Conservation (phyloP, 2,888 invertebrate genomes). For the Drepanosiphum platanoidis region DNA sequence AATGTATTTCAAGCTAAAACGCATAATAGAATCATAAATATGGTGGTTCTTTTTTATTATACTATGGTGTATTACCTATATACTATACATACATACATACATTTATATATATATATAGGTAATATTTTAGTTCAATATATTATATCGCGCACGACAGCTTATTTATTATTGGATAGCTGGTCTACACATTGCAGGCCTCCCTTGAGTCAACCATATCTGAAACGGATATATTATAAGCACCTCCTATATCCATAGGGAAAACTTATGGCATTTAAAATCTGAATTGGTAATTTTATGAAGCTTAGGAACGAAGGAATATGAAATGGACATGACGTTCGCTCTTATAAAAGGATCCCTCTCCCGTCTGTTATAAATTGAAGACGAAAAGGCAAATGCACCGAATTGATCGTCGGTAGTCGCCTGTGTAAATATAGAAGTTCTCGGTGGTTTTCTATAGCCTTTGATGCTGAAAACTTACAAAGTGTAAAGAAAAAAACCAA, state of each 20-base stretch:
- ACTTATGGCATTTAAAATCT: slow-evolving; percentile 37
- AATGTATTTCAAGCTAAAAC: not conserved
- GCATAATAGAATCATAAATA: not conserved
- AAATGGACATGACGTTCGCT: slow-evolving; percentile 41
- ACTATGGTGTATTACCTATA: not conserved
- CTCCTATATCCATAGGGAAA: not conserved
- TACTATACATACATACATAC: too few relatives aligned
- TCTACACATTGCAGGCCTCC: not conserved
- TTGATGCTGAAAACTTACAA: slow-evolving; percentile 2
- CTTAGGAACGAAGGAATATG: slow-evolving; percentile 1
- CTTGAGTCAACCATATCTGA: not conserved
- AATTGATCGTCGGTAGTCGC: slow-evolving; percentile 35
- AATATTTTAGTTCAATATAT: not conserved
- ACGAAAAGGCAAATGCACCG: slow-evolving; percentile 39
- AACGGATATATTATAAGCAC: not conserved
- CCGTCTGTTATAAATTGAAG: slow-evolving; percentile 34
- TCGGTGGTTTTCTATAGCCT: not conserved
- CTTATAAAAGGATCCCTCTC: not conserved
- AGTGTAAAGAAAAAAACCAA: slow-evolving; percentile 4
- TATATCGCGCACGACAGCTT: not conserved
- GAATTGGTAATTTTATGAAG: slow-evolving; percentile 53
- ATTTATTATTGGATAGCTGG: not conserved
- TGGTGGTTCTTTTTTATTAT: not conserved
- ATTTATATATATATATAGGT: not conserved
- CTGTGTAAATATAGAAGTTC: slow-evolving; percentile 20